Conservation (phyloP, 2,797 vertebrate genomes). For the Urosaurus nigricauda region DNA sequence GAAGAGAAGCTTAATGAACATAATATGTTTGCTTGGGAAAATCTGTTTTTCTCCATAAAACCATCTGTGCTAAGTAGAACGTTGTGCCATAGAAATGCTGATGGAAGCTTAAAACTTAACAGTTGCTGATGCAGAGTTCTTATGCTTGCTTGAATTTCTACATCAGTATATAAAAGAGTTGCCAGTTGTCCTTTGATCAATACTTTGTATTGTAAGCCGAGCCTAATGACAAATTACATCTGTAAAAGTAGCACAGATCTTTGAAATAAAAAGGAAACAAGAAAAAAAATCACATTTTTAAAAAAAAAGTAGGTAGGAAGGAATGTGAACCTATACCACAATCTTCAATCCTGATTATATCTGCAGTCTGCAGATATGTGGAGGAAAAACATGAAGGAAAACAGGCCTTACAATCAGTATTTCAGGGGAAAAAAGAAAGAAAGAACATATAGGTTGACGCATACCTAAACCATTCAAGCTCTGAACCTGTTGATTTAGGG, state of each 20-base stretch:
- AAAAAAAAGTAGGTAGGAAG: conserved; percentile 26
- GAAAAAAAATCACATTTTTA: conserved; percentile 36
- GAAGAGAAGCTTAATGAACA: conserved; percentile 43
- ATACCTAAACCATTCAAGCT: not conserved
- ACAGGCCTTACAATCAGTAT: not conserved
- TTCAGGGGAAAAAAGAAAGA: not conserved
- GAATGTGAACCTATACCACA: not conserved
- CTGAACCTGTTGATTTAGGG: not conserved
- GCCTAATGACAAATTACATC: conserved; percentile 69
- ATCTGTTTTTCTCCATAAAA: conserved; percentile 46
- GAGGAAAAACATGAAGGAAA: not conserved
- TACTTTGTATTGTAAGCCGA: conserved; percentile 42
- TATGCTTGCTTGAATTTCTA: conserved; percentile 63
- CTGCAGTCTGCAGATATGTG: not conserved
- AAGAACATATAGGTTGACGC: not conserved
- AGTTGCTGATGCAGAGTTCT: conserved; percentile 59
- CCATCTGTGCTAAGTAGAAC: conserved; percentile 33
- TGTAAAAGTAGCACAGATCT: conserved; percentile 54
- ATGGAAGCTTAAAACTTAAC: conserved; percentile 60
- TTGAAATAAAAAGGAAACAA: conserved; percentile 66
- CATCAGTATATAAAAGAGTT: conserved; percentile 62
- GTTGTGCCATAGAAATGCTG: conserved; percentile 62
- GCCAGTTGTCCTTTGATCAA: conserved; percentile 74
- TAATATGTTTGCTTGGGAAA: conserved; percentile 23
- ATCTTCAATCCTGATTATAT: not conserved